Evolutionary conservation across 2,797 vertebrate species (phyloP).

Genomic region (Pterois miles): DNA sequence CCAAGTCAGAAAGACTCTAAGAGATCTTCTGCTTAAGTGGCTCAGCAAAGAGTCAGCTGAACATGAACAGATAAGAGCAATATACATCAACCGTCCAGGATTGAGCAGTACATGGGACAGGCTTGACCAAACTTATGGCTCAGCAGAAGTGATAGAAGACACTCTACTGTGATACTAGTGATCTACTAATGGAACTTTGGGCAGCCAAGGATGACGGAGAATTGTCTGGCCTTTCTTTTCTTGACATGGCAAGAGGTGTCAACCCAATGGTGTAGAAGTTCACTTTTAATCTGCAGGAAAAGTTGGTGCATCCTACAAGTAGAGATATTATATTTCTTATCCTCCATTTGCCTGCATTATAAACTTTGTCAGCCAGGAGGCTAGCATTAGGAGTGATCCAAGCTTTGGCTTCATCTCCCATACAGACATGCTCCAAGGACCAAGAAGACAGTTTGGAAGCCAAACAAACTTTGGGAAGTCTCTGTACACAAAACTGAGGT

Average conservation of each 20-base stretch:
- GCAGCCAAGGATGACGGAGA: slow-evolving; percentile 26
- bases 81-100: too few species aligned
- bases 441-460: not conserved
- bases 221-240: slow-evolving; percentile 33
- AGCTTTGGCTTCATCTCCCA: not conserved
- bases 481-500: not conserved
- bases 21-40: too few species aligned
- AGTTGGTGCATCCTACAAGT: slow-evolving; percentile 37
- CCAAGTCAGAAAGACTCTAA: too few species aligned
- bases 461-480: not conserved
- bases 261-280: slow-evolving; percentile 24
- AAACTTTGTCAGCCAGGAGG: slow-evolving; percentile 47
- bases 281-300: slow-evolving; percentile 36
- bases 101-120: not conserved
- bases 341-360: slow-evolving; percentile 50
- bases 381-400: slow-evolving; percentile 36
- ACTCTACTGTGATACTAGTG: slow-evolving; percentile 28
- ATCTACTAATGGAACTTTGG: slow-evolving; percentile 35
- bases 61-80: too few species aligned
- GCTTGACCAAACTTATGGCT: slow-evolving; percentile 19
- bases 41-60: too few species aligned
- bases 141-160: not conserved
- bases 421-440: not conserved
- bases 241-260: slow-evolving; percentile 30
- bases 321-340: not conserved